These are phyloP conservation scores for Python bivittatus DNA, from an alignment of 2,113 vertebrate species.

Conservation along the genomic window DNA sequence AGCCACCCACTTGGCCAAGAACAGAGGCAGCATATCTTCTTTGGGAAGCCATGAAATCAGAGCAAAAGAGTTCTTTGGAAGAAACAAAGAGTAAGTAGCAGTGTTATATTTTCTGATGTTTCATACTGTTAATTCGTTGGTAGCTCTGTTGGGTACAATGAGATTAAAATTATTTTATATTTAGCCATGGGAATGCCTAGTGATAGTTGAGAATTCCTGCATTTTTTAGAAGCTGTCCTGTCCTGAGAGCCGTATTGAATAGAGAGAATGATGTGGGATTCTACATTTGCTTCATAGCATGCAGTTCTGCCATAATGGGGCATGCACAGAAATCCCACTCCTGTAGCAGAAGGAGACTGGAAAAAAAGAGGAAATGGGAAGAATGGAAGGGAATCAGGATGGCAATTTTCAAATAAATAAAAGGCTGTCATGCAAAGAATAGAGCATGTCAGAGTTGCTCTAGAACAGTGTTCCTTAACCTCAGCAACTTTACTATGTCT, in stretches of 20 bases:
- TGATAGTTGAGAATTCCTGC: not conserved
- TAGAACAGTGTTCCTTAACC: not conserved
- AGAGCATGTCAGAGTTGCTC: not conserved
- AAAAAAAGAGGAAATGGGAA: not conserved
- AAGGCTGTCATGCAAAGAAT: not conserved
- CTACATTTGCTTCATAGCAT: not conserved
- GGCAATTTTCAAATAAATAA: not conserved
- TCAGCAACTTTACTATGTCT: not conserved
- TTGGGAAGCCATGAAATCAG: slow-evolving; percentile 69
- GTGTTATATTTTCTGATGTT: slow-evolving; percentile 1
- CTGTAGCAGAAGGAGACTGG: not conserved
- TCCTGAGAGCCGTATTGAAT: not conserved
- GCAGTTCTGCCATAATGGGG: not conserved
- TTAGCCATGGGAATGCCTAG: not conserved
- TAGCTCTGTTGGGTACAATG: not conserved
- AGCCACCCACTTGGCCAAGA: slow-evolving; percentile 59
- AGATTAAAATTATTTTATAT: not conserved
- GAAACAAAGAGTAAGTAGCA: slow-evolving; percentile 77
- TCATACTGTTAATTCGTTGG: not conserved
- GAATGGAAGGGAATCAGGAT: not conserved
- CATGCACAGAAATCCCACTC: not conserved
- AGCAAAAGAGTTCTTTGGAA: slow-evolving; percentile 65
- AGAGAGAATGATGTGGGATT: not conserved
- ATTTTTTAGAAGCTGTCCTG: not conserved
- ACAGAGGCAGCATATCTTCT: slow-evolving; percentile 72